A percentile compares a stretch with the other conserved stretches of the same genome.
These are phyloP conservation scores for Sylvilagus bachmani DNA, from an alignment of 2,113 vertebrate species.

Conservation along the genomic window DNA sequence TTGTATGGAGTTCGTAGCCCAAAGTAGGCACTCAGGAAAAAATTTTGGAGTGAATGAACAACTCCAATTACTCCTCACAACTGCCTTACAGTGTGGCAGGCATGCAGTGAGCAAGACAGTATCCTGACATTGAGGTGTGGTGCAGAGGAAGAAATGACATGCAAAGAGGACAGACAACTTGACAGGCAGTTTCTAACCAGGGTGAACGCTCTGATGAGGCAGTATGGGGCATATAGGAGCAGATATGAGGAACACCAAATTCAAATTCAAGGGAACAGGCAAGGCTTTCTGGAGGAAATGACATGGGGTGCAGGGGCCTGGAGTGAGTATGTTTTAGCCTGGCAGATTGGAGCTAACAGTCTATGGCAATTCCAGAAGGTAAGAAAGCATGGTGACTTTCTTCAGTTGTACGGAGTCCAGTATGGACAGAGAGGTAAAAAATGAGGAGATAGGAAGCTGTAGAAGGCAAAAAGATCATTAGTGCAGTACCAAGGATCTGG, in stretches of 20 bases:
- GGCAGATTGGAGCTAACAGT: background rate
- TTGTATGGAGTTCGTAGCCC: background rate
- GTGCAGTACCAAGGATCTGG: background rate
- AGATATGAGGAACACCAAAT: background rate
- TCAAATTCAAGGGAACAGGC: background rate
- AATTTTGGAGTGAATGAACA: background rate
- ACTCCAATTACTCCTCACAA: background rate
- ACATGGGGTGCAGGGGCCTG: background rate
- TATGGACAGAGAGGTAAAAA: fast-evolving
- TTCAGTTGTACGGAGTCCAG: background rate
- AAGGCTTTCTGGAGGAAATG: background rate
- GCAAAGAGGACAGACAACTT: background rate
- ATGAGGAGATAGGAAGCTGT: background rate
- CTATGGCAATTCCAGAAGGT: background rate
- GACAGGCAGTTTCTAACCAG: background rate
- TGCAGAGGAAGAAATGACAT: background rate
- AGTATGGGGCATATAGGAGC: background rate
- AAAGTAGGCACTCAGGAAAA: background rate
- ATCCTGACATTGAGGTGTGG: background rate
- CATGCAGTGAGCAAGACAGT: background rate
- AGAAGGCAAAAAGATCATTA: background rate
- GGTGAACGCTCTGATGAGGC: background rate
- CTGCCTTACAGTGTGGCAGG: background rate
- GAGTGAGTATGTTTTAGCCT: background rate
- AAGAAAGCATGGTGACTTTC: background rate